Evolutionary conservation across 2,797 vertebrate species (phyloP).

Genomic region (Benthosema pterotum): DNA sequence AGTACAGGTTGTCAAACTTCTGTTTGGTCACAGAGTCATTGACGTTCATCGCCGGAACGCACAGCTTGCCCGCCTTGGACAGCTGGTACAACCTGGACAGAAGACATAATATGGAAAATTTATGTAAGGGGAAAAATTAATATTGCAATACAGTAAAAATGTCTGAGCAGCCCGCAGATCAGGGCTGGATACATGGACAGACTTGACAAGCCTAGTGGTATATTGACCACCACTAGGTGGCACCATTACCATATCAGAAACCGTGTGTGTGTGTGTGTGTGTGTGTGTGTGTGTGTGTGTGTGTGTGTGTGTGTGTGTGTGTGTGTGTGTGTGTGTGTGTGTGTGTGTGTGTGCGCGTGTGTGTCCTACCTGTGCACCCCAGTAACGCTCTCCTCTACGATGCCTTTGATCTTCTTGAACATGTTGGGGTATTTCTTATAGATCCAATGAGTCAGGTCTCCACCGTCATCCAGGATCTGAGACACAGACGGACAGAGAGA

Average conservation of each 20-base stretch:
- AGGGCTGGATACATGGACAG: too few relatives aligned
- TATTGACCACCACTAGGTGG: slow-evolving; percentile 74
- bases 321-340: background rate
- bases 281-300: background rate
- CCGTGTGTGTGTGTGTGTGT: background rate
- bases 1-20: slow-evolving; percentile 98
- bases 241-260: slow-evolving; percentile 17
- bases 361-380: slow-evolving; percentile 95
- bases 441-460: slow-evolving; percentile 98
- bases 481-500: too few relatives aligned
- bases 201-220: too few relatives aligned
- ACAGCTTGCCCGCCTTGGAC: slow-evolving; percentile 95
- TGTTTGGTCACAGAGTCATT: slow-evolving; percentile 97
- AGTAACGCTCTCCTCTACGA: slow-evolving; percentile 97
- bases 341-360: background rate
- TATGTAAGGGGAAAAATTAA: too few relatives aligned
- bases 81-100: slow-evolving; percentile 89
- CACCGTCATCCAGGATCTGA: slow-evolving; percentile 96
- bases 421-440: slow-evolving; percentile 99
- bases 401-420: slow-evolving; percentile 99
- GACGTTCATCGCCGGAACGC: slow-evolving; percentile 97
- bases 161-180: too few relatives aligned
- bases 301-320: background rate
- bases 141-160: too few relatives aligned
- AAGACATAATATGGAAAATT: too few relatives aligned